phyloP scores from a whole-genome alignment of 2,113 vertebrate genomes.

The Podiceps cristatus region DNA sequence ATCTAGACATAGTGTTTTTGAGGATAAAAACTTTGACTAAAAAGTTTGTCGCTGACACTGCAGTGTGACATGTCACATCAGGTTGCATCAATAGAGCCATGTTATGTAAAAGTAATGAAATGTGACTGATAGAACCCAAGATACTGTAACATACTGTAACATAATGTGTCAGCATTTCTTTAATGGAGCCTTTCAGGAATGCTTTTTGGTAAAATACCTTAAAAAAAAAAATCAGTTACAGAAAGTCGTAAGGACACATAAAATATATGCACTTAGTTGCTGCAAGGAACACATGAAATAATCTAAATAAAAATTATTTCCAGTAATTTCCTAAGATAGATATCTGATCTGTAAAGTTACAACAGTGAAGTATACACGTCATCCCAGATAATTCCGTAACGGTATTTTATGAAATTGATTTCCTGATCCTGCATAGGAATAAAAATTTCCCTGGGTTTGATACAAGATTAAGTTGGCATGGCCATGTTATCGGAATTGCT shows the following conservation, averaged over 20 bases:
- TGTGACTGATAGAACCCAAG: conserved; percentile 75
- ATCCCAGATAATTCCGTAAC: neutral
- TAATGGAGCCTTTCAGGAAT: conserved; percentile 71
- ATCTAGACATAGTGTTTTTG: neutral
- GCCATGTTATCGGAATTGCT: neutral
- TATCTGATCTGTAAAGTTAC: neutral
- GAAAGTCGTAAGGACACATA: neutral
- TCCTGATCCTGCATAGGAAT: neutral
- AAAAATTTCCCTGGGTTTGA: neutral
- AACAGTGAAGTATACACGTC: neutral
- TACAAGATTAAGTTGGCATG: too few relatives aligned
- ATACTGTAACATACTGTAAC: conserved; percentile 60
- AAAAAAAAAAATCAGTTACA: neutral
- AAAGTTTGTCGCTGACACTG: conserved; percentile 72
- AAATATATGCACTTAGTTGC: neutral
- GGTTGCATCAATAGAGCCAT: conserved; percentile 67
- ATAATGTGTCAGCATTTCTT: conserved; percentile 72
- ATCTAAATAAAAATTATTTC: neutral
- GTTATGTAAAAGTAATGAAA: conserved; percentile 77
- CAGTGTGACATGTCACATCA: conserved; percentile 74
- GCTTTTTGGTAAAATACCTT: conserved; percentile 53
- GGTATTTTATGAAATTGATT: neutral
- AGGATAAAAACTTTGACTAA: conserved; percentile 43
- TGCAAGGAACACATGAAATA: neutral
- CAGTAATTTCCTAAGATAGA: neutral